A percentile compares a stretch with the other conserved stretches of the same genome.
Conservation (phyloP, 2,113 vertebrate genomes). For the Pholis gunnellus region DNA sequence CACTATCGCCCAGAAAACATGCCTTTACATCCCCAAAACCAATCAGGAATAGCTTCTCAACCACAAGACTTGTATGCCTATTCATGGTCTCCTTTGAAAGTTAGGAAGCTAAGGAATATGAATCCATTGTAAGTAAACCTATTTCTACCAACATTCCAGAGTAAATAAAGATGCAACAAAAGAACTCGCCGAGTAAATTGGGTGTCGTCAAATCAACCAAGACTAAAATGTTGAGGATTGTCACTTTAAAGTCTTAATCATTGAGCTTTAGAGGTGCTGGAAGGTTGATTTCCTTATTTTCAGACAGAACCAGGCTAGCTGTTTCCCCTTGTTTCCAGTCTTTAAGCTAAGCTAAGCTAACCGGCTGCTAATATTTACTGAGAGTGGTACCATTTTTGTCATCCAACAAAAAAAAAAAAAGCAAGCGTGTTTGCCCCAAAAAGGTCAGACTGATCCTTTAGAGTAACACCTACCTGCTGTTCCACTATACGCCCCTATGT, state of each 20-base stretch:
- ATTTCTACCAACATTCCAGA: no score
- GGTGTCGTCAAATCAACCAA: not conserved
- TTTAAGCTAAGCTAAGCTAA: not conserved
- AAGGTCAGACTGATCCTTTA: not conserved
- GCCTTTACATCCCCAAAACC: no score
- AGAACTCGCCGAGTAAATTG: not conserved
- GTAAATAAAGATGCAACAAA: no score
- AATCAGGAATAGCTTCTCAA: no score
- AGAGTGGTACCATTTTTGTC: not conserved
- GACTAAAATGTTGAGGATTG: not conserved
- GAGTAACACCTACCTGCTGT: slow-evolving; percentile 87
- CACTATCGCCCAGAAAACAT: no score
- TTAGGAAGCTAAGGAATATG: no score
- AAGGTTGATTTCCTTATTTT: not conserved
- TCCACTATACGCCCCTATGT: slow-evolving; percentile 90
- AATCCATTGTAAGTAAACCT: no score
- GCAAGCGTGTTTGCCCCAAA: not conserved
- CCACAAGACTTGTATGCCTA: no score
- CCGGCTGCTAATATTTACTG: not conserved
- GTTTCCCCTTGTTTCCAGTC: not conserved
- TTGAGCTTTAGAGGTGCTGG: not conserved
- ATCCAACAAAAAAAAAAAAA: no score
- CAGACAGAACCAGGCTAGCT: not conserved
- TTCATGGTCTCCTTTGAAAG: no score
- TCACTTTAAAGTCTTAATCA: no score